Evolutionary conservation across 2,797 vertebrate genomes (phyloP), one percentile per base, ranked within the genome.

Genomic region (Ctenochaetus hawaiiensis): DNA sequence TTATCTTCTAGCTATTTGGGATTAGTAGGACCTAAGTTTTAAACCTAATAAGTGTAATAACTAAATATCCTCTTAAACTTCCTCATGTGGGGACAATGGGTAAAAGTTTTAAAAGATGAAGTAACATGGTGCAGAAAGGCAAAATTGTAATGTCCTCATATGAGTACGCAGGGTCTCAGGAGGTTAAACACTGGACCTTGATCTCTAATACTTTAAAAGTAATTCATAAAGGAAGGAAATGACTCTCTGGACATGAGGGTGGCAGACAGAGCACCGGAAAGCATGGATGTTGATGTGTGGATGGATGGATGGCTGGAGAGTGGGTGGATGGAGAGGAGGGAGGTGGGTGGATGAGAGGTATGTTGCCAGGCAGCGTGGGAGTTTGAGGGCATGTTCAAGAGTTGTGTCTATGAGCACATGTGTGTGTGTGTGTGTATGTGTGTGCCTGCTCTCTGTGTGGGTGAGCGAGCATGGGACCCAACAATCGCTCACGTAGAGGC

Each of bases 381-480:
- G 88, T 90, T 90, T 81, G 44, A 83, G 83, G 87, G 82, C 87
- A 87, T 64, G 82, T 81, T 87, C 45, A 72, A 75, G 81, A 85
- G 89, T 83, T 69, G 77, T 77, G 79, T 87, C 75, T 84, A 13
- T 77, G 73, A 72, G 68, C 14, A 30, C 26, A 30, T 30, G 26
- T 30, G 26, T 30, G 4, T 30, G 26, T 30, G 26, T 30, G 11
- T 60, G 45, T 62, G 52, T 75, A 54, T 72, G 52, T 72, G 68
- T 70, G 62, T 14, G 67, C 47, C 26, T 80, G 56, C 61, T 51
- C 59, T 76, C 49, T 81, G 81, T 85, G 91, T 86, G 89, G 83
- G 92, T 58, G 77, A 85, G 72, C 8, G 23, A 91, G 77, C 75
- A 85, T 87, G 91, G 89, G 82, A 93, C 86, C 52, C 37, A 90